phyloP scores from a whole-genome alignment of 2,888 invertebrate species.

The Plebejus melissa region DNA sequence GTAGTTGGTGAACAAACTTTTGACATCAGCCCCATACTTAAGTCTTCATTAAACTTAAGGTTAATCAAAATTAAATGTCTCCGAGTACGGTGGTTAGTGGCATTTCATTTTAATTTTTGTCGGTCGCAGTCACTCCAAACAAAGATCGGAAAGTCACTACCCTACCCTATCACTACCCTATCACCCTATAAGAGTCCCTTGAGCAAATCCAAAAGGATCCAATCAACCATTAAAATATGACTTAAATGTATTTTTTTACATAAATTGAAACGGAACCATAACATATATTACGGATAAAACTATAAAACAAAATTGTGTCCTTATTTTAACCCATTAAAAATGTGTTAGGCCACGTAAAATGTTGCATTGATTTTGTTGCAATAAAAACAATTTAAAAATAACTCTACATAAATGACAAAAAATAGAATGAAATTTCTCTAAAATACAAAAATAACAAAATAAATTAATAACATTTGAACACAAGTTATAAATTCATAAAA shows the following conservation, averaged over 20 bases:
- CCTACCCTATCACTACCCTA: not conserved
- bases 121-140: too few species aligned
- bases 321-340: not conserved
- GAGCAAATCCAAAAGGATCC: not conserved
- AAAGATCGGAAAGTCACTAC: too few species aligned
- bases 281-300: not conserved
- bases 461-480: conserved; percentile 10
- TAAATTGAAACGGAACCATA: not conserved
- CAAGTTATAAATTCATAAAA: conserved; percentile 1
- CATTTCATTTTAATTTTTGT: too few species aligned
- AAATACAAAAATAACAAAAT: not conserved
- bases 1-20: too few species aligned
- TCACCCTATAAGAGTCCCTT: not conserved
- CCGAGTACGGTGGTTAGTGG: too few species aligned
- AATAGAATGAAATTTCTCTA: not conserved
- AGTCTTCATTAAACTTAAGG: too few species aligned
- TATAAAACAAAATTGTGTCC: not conserved
- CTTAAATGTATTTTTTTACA: not conserved
- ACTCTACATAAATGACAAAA: not conserved
- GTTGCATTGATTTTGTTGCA: not conserved
- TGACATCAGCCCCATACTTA: too few species aligned
- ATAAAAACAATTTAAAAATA: not conserved
- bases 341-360: not conserved
- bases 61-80: too few species aligned
- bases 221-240: not conserved